Evolutionary conservation across 2,113 vertebrate genomes (phyloP).

Genomic region (Limanda limanda): DNA sequence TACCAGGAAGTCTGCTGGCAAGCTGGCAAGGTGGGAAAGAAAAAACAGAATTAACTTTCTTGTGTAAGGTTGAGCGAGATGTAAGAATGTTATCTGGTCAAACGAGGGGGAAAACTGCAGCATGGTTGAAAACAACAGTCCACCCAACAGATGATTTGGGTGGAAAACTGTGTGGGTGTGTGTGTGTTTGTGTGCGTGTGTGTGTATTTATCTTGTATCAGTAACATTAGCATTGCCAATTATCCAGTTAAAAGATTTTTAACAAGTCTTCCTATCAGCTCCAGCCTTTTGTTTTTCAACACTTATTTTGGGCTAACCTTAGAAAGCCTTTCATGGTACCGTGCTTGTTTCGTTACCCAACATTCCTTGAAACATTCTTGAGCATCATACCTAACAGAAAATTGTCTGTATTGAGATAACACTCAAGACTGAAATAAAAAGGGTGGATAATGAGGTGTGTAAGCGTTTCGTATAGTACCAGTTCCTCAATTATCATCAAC

Average conservation of each 20-base stretch:
- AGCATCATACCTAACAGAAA: slow-evolving; percentile 2
- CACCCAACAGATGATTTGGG: slow-evolving; percentile 16
- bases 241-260: neutral
- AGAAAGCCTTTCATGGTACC: neutral
- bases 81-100: slow-evolving; percentile 48
- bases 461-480: neutral
- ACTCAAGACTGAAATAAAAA: neutral
- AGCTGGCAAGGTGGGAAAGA: slow-evolving; percentile 59
- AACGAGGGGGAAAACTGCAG: slow-evolving; percentile 14
- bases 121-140: slow-evolving; percentile 25
- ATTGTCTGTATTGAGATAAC: neutral
- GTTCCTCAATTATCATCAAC: neutral
- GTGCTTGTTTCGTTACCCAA: slow-evolving; percentile 2
- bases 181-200: neutral
- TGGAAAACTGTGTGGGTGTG: neutral
- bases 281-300: slow-evolving; percentile 9
- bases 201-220: neutral
- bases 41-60: slow-evolving; percentile 39
- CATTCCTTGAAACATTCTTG: neutral
- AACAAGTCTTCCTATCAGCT: slow-evolving; percentile 1
- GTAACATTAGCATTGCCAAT: slow-evolving; percentile 3
- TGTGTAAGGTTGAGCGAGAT: slow-evolving; percentile 53
- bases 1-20: slow-evolving; percentile 30
- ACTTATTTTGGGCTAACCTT: slow-evolving; percentile 8
- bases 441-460: neutral